Evolutionary conservation across 2,888 invertebrate species (phyloP), one percentile per base, ranked within the genome.

Genomic region (Lysandra bellargus): DNA sequence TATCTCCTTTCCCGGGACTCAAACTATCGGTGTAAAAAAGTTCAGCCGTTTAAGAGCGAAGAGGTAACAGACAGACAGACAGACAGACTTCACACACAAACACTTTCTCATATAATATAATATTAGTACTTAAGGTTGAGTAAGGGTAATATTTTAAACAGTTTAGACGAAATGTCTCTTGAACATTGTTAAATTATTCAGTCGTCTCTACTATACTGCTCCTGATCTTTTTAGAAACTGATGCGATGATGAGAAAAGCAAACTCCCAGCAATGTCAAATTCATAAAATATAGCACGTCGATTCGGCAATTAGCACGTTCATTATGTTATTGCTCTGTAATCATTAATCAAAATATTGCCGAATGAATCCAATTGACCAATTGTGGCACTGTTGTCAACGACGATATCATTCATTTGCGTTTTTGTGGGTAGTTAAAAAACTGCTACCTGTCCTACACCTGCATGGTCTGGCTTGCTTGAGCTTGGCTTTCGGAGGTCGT

Each of bases 271-370:
- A 73, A 73, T 73, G 73, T 73, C 73, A 73, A 73, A 73, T n/a
- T 73, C 73, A 73, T 73, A 73, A 73, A n/a, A 40, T 44, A 74
- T 6, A 69, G 69, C 74, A 1, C 40, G n/a, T 44, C 40, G n/a
- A 7, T 44, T 74, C 44, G 23, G n/a, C 74, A 74, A 74, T 74
- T 74, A 74, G 23, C 74, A 74, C 74, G 23, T 74, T 44, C n/a
- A 74, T 74, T 44, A 44, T 44, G 74, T 74, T 23, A 74, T 74
- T 74, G 74, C n/a, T 40, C 40, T 44, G 40, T 44, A 74, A 74
- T 74, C 44, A 74, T 74, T 74, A 44, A 74, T 74, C 74, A 74
- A 74, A 74, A 74, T 74, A 74, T 74, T 74, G 7, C 74, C 74
- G 74, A 40, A 23, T 69, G 33, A 69, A 17, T n/a, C 73, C 17